Conservation (phyloP, 2,797 vertebrate species). For the Eurystomus glaucurus region DNA sequence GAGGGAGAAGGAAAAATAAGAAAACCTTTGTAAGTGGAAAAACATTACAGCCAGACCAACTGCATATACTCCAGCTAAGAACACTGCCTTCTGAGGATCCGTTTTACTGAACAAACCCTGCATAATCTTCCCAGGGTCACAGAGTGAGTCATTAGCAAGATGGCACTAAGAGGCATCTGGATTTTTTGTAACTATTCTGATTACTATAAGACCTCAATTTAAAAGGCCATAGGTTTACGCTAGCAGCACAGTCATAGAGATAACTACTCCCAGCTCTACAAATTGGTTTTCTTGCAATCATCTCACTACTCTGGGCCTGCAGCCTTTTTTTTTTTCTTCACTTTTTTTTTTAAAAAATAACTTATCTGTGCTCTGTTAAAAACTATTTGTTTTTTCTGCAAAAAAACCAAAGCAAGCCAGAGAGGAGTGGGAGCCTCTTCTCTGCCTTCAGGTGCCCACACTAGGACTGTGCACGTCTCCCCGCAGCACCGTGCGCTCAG, state of each 20-base stretch:
- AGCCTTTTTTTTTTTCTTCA: background rate
- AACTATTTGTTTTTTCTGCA: background rate
- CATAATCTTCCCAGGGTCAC: constrained; percentile 44
- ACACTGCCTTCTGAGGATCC: background rate
- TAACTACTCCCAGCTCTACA: constrained; percentile 53
- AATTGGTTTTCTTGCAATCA: constrained; percentile 52
- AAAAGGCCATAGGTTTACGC: constrained; percentile 52
- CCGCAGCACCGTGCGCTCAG: fast-evolving
- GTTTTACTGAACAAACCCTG: background rate
- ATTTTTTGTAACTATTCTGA: constrained; percentile 34
- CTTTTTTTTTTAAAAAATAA: background rate
- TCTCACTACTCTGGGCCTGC: constrained; percentile 12
- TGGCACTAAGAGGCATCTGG: background rate
- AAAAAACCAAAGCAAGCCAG: background rate
- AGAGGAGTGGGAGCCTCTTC: background rate
- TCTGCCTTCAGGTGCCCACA: background rate
- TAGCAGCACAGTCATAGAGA: background rate
- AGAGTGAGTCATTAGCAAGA: constrained; percentile 26
- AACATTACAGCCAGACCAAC: background rate
- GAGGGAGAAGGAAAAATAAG: background rate
- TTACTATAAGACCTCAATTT: constrained; percentile 62
- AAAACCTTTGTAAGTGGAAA: background rate
- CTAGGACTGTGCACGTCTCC: fast-evolving
- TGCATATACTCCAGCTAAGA: background rate
- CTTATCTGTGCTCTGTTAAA: background rate